phyloP scores from a whole-genome alignment of 2,797 vertebrate genomes.

The Pelobates cultripes region DNA sequence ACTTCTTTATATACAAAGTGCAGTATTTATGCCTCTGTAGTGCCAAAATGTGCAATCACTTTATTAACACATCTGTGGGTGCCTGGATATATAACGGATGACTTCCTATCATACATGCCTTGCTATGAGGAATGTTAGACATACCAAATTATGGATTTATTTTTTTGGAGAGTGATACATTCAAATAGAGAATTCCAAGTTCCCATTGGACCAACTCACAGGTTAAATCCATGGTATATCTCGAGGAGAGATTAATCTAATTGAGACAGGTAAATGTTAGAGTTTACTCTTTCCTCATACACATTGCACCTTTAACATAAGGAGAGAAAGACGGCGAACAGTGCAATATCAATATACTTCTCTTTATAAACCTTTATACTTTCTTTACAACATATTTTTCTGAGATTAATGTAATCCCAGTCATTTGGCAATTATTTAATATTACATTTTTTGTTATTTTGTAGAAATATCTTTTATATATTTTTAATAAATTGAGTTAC shows the following conservation, averaged over 20 bases:
- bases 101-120: no score
- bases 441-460: background rate
- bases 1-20: no score
- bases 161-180: no score
- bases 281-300: background rate
- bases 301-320: constrained; percentile 3
- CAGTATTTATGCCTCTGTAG: no score
- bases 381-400: constrained; percentile 10
- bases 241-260: background rate
- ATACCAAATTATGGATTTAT: no score
- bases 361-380: background rate
- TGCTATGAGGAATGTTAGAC: no score
- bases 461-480: background rate
- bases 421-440: constrained; percentile 20
- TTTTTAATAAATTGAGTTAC: background rate
- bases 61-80: no score
- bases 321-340: background rate
- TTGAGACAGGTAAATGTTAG: background rate
- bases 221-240: no score
- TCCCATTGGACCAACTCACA: no score
- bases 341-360: constrained; percentile 23
- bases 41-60: no score
- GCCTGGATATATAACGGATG: no score
- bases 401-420: constrained; percentile 53
- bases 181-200: no score